Conservation (phyloP, 2,797 vertebrate genomes). For the Coregonus sp. region DNA sequence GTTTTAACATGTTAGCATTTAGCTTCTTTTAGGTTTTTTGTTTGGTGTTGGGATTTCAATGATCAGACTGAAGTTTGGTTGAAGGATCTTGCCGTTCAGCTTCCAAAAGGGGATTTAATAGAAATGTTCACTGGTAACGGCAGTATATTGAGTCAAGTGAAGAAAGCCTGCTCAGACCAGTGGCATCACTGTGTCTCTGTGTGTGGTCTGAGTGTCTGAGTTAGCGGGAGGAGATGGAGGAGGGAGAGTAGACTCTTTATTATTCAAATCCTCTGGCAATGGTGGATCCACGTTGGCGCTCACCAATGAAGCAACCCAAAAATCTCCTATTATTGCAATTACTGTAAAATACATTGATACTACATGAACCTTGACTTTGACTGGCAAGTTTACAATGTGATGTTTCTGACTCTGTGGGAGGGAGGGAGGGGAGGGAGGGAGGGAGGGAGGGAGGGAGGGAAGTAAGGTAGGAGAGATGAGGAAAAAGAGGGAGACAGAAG, state of each 20-base stretch:
- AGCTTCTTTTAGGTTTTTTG: background rate
- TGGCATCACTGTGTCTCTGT: constrained; percentile 17
- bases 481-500: constrained; percentile 15
- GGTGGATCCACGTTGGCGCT: background rate
- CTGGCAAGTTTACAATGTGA: background rate
- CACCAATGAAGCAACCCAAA: background rate
- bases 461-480: background rate
- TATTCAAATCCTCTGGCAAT: background rate
- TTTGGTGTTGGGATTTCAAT: background rate
- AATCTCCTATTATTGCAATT: background rate
- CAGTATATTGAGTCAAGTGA: background rate
- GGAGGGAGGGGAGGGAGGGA: constrained; percentile 22
- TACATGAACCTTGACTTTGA: background rate
- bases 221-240: background rate
- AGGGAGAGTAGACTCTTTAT: background rate
- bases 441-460: constrained; percentile 19
- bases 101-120: background rate
- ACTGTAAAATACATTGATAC: background rate
- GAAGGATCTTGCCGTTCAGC: background rate
- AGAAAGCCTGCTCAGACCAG: background rate
- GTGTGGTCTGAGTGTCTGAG: constrained; percentile 36
- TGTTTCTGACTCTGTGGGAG: background rate
- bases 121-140: background rate
- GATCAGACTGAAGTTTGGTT: background rate
- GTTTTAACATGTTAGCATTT: background rate